These are phyloP conservation scores for Andrena praecox DNA, from an alignment of 2,888 invertebrate genomes.

Conservation along the genomic window DNA sequence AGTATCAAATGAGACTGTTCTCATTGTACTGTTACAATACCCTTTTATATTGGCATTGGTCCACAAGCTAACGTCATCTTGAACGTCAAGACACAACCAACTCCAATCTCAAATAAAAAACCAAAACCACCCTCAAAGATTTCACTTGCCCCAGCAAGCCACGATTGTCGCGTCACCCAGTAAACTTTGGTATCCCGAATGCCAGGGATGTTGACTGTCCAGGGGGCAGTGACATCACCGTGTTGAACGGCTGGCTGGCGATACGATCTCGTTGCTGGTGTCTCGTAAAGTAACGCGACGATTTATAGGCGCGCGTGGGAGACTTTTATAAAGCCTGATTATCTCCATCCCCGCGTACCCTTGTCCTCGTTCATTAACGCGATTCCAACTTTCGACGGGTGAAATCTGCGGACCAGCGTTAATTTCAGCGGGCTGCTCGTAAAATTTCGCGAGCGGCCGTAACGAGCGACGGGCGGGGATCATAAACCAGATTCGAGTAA, in stretches of 20 bases:
- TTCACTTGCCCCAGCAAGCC: neutral
- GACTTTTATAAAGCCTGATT: constrained; percentile 61
- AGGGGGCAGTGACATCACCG: constrained; percentile 64
- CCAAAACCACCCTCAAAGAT: neutral
- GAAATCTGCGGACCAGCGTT: constrained; percentile 3
- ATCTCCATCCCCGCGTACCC: constrained; percentile 35
- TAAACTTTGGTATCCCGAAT: constrained; percentile 16
- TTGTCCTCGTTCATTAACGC: constrained; percentile 47
- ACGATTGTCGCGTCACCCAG: constrained; percentile 28
- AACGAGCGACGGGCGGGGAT: constrained; percentile 33
- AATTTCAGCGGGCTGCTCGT: constrained; percentile 28
- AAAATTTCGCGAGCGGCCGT: constrained; percentile 36
- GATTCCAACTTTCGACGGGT: neutral
- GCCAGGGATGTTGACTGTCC: constrained; percentile 36
- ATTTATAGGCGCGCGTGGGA: constrained; percentile 62
- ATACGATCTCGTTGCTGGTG: constrained; percentile 41
- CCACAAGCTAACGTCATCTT: no score
- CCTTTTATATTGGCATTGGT: no score
- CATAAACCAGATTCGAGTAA: constrained; percentile 49
- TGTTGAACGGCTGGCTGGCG: constrained; percentile 30
- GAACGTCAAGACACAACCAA: neutral
- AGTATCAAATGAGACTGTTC: no score
- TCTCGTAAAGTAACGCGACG: constrained; percentile 41
- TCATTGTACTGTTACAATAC: no score
- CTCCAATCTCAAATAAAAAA: neutral